A percentile compares a stretch with the other conserved stretches of the same genome.
phyloP scores from a whole-genome alignment of 2,888 invertebrate genomes.

The Aphelenchoides bicaudatus region DNA sequence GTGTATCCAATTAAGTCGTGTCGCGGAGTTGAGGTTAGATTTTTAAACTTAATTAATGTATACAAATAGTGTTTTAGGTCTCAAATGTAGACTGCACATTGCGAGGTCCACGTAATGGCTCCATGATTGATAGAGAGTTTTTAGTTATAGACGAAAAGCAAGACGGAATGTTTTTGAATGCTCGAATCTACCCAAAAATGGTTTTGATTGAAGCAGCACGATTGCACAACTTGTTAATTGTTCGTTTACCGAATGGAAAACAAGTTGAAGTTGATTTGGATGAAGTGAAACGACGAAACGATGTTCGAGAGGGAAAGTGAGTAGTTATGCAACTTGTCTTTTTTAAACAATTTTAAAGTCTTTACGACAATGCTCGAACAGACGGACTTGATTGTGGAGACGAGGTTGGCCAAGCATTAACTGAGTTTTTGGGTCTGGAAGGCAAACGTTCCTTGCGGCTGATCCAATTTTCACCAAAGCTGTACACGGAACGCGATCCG shows the following conservation, averaged over 20 bases:
- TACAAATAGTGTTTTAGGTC: conserved; percentile 30
- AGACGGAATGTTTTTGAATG: conserved; percentile 28
- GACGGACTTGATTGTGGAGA: conserved; percentile 56
- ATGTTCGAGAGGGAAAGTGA: conserved; percentile 1
- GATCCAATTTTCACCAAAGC: conserved; percentile 39
- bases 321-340: not conserved
- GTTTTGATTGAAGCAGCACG: conserved; percentile 25
- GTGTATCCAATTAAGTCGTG: conserved; percentile 45
- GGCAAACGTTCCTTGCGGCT: conserved; percentile 35
- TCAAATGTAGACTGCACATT: conserved; percentile 41
- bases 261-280: conserved; percentile 20
- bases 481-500: conserved; percentile 48
- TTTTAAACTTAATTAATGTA: not conserved
- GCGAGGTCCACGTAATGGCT: conserved; percentile 36
- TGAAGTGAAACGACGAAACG: conserved; percentile 17
- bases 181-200: conserved; percentile 29
- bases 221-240: not conserved
- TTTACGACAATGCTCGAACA: conserved; percentile 38
- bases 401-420: conserved; percentile 38
- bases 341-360: conserved; percentile 25
- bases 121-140: conserved; percentile 43
- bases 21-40: conserved; percentile 38
- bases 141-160: conserved; percentile 38
- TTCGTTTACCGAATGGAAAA: not conserved
- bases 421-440: conserved; percentile 34